These are phyloP conservation scores for Canis aureus DNA, from an alignment of 2,113 vertebrate species.

Conservation along the genomic window DNA sequence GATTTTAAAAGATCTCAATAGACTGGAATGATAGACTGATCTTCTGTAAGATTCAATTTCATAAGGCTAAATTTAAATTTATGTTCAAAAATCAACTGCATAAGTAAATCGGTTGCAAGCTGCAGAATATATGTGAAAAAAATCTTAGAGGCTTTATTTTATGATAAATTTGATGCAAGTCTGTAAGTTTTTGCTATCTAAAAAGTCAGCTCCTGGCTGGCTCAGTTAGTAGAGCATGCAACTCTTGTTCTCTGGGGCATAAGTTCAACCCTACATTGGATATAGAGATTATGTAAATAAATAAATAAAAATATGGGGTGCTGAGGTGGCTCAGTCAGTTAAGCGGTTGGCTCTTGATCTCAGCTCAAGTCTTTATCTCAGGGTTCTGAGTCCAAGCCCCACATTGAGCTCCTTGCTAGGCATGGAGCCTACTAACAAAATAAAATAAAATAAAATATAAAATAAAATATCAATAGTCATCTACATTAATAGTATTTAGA, in stretches of 20 bases:
- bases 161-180: constrained; percentile 23
- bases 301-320: background rate
- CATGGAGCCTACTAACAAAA: background rate
- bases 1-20: constrained; percentile 29
- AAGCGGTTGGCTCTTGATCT: background rate
- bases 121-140: constrained; percentile 17
- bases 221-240: background rate
- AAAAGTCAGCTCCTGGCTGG: background rate
- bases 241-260: background rate
- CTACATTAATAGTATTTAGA: background rate
- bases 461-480: background rate
- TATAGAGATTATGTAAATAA: background rate
- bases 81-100: background rate
- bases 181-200: background rate
- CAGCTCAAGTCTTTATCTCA: background rate
- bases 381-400: background rate
- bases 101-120: constrained; percentile 1
- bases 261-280: background rate
- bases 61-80: constrained; percentile 55
- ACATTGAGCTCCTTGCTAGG: background rate
- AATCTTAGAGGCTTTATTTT: constrained; percentile 20
- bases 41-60: background rate
- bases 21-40: background rate
- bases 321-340: background rate
- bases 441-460: background rate